Percentiles rank a stretch among this genome's conserved stretches.
Evolutionary conservation across 92 coral and sea anemone species (phyloP).

Genomic region (Blastomussa wellsi): DNA sequence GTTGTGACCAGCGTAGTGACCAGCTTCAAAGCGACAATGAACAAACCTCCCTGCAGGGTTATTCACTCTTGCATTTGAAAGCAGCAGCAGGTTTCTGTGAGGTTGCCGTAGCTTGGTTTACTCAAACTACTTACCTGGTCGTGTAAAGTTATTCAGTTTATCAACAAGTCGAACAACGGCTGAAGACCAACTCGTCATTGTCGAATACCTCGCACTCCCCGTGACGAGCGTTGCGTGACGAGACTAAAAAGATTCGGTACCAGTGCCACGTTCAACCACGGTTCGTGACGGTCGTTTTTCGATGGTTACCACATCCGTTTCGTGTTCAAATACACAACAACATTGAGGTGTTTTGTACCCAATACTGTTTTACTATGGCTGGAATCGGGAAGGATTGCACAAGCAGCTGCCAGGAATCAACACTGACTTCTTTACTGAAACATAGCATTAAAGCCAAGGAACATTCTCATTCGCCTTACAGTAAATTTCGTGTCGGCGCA

Average conservation of each 20-base stretch:
- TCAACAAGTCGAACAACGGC: slow-evolving; percentile 39
- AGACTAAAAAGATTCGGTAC: too few species aligned
- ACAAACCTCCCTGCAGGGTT: too few species aligned
- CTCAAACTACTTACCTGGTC: slow-evolving; percentile 51
- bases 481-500: slow-evolving; percentile 96
- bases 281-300: not conserved
- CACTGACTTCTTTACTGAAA: slow-evolving; percentile 20
- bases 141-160: slow-evolving; percentile 53
- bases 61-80: too few species aligned
- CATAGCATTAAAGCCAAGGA: slow-evolving; percentile 79
- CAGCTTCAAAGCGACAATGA: too few species aligned
- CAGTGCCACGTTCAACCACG: not conserved
- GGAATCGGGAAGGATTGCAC: not conserved
- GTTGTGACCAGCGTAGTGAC: too few species aligned
- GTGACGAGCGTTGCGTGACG: too few species aligned
- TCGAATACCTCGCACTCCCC: not conserved
- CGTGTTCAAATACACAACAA: not conserved
- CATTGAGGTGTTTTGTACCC: not conserved
- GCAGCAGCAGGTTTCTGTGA: too few species aligned
- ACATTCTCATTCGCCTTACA: slow-evolving; percentile 90
- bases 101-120: too few species aligned
- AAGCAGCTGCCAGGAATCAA: not conserved
- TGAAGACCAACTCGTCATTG: slow-evolving; percentile 31
- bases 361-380: not conserved
- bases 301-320: not conserved